Conservation (phyloP, 2,888 invertebrate species). For the Palloptera scutellata region DNA sequence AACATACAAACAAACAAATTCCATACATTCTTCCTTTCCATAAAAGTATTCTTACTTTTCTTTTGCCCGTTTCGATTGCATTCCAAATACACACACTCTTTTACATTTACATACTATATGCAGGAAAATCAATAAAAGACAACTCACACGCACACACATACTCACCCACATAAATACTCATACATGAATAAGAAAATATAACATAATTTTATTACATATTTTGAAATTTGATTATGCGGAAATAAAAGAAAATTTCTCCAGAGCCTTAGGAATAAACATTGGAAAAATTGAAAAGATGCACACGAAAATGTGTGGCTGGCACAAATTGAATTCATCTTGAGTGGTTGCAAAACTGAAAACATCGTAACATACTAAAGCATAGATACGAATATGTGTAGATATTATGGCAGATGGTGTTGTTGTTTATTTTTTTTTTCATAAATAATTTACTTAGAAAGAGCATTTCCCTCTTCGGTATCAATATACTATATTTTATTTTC, state of each 20-base stretch:
- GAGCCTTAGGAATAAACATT: not conserved
- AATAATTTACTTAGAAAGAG: too few relatives aligned
- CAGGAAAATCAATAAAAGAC: constrained; percentile 11
- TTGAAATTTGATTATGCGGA: constrained; percentile 7
- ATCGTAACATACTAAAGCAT: too few relatives aligned
- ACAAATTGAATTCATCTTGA: not conserved
- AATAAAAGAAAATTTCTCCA: constrained; percentile 13
- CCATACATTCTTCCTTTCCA: not conserved
- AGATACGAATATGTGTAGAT: too few relatives aligned
- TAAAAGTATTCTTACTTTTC: not conserved
- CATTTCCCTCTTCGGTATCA: too few relatives aligned
- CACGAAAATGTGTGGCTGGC: not conserved
- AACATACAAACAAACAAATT: not conserved
- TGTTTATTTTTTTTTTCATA: too few relatives aligned
- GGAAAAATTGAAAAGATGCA: not conserved
- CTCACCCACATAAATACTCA: not conserved
- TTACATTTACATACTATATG: not conserved
- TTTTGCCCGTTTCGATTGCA: constrained; percentile 3
- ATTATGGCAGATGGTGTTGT: too few relatives aligned
- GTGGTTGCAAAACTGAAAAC: not conserved
- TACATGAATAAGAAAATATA: not conserved
- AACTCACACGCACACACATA: not conserved
- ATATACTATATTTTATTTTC: too few relatives aligned
- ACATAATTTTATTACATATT: not conserved
- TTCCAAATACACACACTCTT: not conserved